phyloP scores from a whole-genome alignment of 1,140 invertebrate species.

The Batillaria attramentaria region DNA sequence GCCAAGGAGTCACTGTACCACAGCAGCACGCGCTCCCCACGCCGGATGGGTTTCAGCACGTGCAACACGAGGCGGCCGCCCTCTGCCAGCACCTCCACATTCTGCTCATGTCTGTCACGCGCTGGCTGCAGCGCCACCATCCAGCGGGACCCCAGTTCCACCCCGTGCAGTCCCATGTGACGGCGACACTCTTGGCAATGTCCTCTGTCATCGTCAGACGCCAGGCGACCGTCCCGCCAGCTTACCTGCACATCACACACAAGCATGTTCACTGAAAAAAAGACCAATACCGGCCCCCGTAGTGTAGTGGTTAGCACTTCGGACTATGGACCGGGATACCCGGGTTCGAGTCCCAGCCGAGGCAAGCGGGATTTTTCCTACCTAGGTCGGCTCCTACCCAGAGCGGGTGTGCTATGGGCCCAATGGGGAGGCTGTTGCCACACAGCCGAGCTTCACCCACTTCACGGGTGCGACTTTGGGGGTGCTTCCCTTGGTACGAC shows the following conservation, averaged over 20 bases:
- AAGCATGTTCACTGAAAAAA: not conserved
- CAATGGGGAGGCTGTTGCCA: too few relatives aligned
- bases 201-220: constrained; percentile 4
- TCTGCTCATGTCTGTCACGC: constrained; percentile 80
- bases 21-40: constrained; percentile 79
- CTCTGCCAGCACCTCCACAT: constrained; percentile 74
- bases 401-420: too few relatives aligned
- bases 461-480: too few relatives aligned
- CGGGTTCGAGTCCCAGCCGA: too few relatives aligned
- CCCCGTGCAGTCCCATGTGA: not conserved
- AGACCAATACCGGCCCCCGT: too few relatives aligned
- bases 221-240: constrained; percentile 39
- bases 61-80: constrained; percentile 54
- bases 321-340: too few relatives aligned
- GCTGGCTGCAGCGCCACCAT: constrained; percentile 76
- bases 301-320: too few relatives aligned
- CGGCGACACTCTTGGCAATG: too few relatives aligned
- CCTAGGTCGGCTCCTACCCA: too few relatives aligned
- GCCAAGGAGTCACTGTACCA: constrained; percentile 88
- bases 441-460: too few relatives aligned
- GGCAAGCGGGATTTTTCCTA: too few relatives aligned
- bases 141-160: constrained; percentile 71
- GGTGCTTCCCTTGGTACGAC: too few relatives aligned
- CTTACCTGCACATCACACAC: constrained; percentile 36
- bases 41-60: constrained; percentile 71